Percentiles rank a stretch among this genome's conserved stretches.
These are phyloP conservation scores for Bruchidius siliquastri DNA, from an alignment of 2,888 invertebrate genomes.

Conservation along the genomic window DNA sequence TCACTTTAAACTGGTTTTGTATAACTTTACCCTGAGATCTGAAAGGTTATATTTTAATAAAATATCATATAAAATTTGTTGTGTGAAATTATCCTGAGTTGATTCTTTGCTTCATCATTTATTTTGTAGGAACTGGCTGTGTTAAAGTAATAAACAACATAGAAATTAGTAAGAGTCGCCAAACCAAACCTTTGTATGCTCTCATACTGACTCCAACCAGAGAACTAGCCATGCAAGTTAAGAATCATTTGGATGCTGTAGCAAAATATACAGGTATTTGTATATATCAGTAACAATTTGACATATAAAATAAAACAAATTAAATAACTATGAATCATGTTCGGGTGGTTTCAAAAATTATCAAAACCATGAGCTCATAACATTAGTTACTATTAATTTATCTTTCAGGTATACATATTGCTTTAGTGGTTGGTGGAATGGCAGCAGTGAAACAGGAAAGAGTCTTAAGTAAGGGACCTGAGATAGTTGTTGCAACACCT, in stretches of 20 bases:
- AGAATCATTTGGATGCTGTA: conserved; percentile 73
- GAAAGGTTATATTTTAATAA: no score
- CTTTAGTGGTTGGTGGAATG: conserved; percentile 90
- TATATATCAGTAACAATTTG: no score
- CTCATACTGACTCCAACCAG: conserved; percentile 92
- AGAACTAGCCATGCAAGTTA: conserved; percentile 93
- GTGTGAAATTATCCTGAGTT: no score
- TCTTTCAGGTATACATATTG: conserved; percentile 58
- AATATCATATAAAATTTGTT: no score
- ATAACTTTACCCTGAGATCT: no score
- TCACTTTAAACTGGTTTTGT: no score
- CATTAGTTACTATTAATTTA: conserved; percentile 5
- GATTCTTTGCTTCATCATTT: conserved; percentile 1
- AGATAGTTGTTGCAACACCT: conserved; percentile 95
- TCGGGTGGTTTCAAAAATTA: not conserved
- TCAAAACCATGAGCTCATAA: no score
- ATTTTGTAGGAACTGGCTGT: conserved; percentile 53
- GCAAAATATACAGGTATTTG: conserved; percentile 71
- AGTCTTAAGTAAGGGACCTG: conserved; percentile 74
- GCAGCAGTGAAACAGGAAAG: conserved; percentile 91
- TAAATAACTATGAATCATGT: not conserved
- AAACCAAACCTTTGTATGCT: conserved; percentile 64
- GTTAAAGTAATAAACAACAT: conserved; percentile 56
- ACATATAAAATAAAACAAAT: not conserved
- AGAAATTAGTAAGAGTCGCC: conserved; percentile 40